Conservation (phyloP, 2,797 vertebrate genomes). For the Luscinia megarhynchos region DNA sequence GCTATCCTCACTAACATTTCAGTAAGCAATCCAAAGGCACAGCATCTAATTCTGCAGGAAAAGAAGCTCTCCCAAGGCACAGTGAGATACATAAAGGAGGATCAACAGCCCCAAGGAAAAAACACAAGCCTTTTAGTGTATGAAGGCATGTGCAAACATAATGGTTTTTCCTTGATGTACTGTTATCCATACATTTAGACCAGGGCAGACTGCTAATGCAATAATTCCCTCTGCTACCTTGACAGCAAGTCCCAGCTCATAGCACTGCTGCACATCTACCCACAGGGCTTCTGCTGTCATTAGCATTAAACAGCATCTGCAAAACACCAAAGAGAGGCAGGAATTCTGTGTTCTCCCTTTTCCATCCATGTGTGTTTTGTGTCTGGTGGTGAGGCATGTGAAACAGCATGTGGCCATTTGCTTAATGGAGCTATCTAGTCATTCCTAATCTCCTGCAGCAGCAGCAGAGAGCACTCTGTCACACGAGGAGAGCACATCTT, state of each 20-base stretch:
- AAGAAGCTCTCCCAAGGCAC: not conserved
- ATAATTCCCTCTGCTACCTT: not conserved
- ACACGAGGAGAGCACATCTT: not conserved
- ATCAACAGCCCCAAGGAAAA: not conserved
- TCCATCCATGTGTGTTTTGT: not conserved
- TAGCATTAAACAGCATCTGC: not conserved
- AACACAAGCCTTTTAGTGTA: not conserved
- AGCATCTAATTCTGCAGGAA: not conserved
- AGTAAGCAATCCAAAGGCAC: not conserved
- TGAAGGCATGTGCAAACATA: constrained; percentile 19
- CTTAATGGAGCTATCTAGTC: not conserved
- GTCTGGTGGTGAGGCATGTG: not conserved
- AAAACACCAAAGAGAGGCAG: not conserved
- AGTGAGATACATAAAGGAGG: not conserved
- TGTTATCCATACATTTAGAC: not conserved
- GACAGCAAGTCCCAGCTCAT: not conserved
- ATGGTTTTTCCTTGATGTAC: constrained; percentile 27
- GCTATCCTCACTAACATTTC: not conserved
- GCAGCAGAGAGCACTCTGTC: not conserved
- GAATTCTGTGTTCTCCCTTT: not conserved
- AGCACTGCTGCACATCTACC: not conserved
- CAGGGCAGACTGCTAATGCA: not conserved
- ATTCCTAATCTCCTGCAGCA: not conserved
- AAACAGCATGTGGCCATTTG: not conserved
- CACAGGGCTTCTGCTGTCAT: not conserved